A percentile compares a stretch with the other conserved stretches of the same genome.
Conservation (phyloP, 2,113 vertebrate species). For the Chionodraco myersi region DNA sequence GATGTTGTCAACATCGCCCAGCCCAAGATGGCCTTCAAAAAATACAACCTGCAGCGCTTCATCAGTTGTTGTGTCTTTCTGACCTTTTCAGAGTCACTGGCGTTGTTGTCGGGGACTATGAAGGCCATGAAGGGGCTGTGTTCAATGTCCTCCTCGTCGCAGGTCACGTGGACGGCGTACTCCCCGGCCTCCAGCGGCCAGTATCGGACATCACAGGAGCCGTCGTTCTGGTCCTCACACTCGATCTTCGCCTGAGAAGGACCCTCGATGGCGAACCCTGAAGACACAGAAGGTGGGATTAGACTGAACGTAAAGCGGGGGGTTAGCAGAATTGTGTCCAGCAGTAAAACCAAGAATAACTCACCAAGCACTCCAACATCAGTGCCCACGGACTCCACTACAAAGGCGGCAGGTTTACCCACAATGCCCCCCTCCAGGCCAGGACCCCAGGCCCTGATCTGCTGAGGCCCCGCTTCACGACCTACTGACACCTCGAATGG, state of each 20-base stretch:
- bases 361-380: constrained; percentile 96
- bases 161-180: constrained; percentile 97
- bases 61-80: neutral
- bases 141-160: constrained; percentile 96
- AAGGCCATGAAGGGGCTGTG: constrained; percentile 96
- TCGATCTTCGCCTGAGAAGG: constrained; percentile 98
- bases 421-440: constrained; percentile 93
- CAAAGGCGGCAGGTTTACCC: constrained; percentile 91
- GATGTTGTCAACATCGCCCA: too few relatives aligned
- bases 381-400: constrained; percentile 94
- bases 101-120: constrained; percentile 85
- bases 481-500: constrained; percentile 94
- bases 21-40: too few relatives aligned
- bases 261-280: constrained; percentile 98
- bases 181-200: constrained; percentile 96
- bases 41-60: too few relatives aligned
- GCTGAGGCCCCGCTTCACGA: constrained; percentile 92
- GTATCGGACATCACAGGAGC: constrained; percentile 95
- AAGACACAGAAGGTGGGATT: neutral
- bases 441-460: constrained; percentile 96
- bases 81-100: constrained; percentile 87
- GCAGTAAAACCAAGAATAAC: constrained; percentile 27
- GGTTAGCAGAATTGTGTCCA: too few relatives aligned
- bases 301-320: neutral
- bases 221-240: constrained; percentile 96